These are phyloP conservation scores for Spodoptera exigua DNA, from an alignment of 2,888 invertebrate species.

Conservation along the genomic window DNA sequence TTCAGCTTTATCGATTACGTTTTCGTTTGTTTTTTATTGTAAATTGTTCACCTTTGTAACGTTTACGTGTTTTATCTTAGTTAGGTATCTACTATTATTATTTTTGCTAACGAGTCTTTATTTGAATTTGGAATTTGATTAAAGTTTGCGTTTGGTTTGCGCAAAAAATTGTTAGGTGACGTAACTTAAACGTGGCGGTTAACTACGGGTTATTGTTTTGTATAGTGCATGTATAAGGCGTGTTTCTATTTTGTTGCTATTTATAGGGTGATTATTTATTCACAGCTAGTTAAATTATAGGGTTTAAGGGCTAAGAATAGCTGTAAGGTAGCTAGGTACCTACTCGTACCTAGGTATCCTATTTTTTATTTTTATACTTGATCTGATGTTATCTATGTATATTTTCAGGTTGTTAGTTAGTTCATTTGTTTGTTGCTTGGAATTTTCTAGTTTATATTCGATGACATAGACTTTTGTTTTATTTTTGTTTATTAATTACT, in stretches of 20 bases:
- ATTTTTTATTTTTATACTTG: constrained; percentile 25
- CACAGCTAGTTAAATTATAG: constrained; percentile 39
- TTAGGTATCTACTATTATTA: no score
- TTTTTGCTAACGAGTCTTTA: constrained; percentile 33
- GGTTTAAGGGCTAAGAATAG: constrained; percentile 32
- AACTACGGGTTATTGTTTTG: constrained; percentile 50
- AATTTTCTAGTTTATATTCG: constrained; percentile 14
- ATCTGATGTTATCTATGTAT: constrained; percentile 32
- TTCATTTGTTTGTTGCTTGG: constrained; percentile 9
- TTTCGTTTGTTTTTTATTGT: constrained; percentile 16
- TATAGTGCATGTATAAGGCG: constrained; percentile 28
- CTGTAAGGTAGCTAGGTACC: constrained; percentile 19
- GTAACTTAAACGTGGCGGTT: constrained; percentile 50
- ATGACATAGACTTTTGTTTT: background rate
- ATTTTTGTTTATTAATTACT: no score
- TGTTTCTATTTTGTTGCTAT: constrained; percentile 46
- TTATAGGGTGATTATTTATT: constrained; percentile 53
- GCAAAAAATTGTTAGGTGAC: constrained; percentile 21
- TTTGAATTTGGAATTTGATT: constrained; percentile 20
- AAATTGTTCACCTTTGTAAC: constrained; percentile 20
- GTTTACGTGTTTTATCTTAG: constrained; percentile 16
- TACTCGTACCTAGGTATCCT: constrained; percentile 10
- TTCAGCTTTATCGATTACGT: constrained; percentile 24
- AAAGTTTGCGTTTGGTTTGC: constrained; percentile 29
- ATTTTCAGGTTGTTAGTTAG: constrained; percentile 10